phyloP scores from a whole-genome alignment of 2,797 vertebrate genomes.

The Poecile montanus region DNA sequence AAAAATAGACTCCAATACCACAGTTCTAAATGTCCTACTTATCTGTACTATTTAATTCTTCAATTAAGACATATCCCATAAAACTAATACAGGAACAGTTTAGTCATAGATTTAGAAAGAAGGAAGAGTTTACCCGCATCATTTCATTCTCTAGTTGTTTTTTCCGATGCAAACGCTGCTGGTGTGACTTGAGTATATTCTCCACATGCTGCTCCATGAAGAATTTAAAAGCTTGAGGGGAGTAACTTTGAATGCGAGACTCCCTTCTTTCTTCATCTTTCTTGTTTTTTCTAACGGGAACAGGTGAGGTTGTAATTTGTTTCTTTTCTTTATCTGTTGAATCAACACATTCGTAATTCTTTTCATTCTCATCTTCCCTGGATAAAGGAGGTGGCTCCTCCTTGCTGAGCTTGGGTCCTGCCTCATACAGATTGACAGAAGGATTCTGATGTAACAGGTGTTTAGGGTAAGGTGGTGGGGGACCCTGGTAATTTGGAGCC shows the following conservation, averaged over 20 bases:
- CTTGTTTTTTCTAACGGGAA: constrained; percentile 92
- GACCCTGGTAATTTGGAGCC: constrained; percentile 93
- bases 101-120: constrained; percentile 33
- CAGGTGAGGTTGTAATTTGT: constrained; percentile 96
- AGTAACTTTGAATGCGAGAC: constrained; percentile 91
- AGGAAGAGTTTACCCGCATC: constrained; percentile 88
- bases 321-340: constrained; percentile 90
- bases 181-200: constrained; percentile 96
- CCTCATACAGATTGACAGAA: constrained; percentile 80
- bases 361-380: constrained; percentile 83
- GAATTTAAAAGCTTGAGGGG: constrained; percentile 98
- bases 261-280: constrained; percentile 92
- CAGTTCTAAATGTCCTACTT: neutral
- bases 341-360: constrained; percentile 66
- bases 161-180: constrained; percentile 90
- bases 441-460: constrained; percentile 88
- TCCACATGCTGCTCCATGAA: constrained; percentile 99
- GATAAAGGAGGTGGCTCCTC: constrained; percentile 78
- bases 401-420: constrained; percentile 74
- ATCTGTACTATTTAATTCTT: neutral
- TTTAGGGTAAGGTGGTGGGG: constrained; percentile 95
- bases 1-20: neutral
- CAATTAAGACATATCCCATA: neutral
- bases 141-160: constrained; percentile 98
- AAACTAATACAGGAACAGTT: neutral